These are phyloP conservation scores for Epizoanthus illoricatus DNA, from an alignment of 92 coral and sea anemone species.

Conservation along the genomic window DNA sequence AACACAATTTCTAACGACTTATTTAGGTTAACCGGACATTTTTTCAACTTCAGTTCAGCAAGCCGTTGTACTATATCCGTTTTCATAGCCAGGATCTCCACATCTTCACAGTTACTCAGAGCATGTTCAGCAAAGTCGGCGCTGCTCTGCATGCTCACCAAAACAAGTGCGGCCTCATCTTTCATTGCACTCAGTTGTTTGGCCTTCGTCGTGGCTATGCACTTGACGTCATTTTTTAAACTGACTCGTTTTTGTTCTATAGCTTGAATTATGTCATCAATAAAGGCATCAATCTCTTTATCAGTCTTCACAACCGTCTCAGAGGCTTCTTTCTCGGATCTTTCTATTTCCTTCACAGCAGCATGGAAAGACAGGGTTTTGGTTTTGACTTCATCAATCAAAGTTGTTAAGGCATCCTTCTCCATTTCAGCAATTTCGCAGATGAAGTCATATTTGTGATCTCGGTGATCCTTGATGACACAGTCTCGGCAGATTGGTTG, in stretches of 20 bases:
- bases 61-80: constrained; percentile 28
- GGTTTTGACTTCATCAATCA: constrained; percentile 25
- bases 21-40: too few relatives aligned
- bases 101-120: constrained; percentile 42
- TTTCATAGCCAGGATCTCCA: too few relatives aligned
- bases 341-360: constrained; percentile 25
- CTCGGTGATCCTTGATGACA: too few relatives aligned
- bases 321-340: background rate
- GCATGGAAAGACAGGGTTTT: background rate
- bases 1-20: too few relatives aligned
- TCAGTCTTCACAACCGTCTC: too few relatives aligned
- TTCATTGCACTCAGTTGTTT: too few relatives aligned
- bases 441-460: too few relatives aligned
- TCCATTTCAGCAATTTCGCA: background rate
- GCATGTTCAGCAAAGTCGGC: constrained; percentile 45
- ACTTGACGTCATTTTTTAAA: constrained; percentile 23
- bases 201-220: constrained; percentile 16
- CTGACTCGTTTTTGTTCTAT: background rate
- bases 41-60: constrained; percentile 34
- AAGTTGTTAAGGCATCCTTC: constrained; percentile 14
- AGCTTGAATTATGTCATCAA: constrained; percentile 35
- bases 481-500: too few relatives aligned
- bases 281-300: constrained; percentile 39
- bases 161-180: too few relatives aligned
- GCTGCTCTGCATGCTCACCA: constrained; percentile 20